Conservation (phyloP, 35 echinoderm and acorn worm species). For the Ophioderma brevispina region DNA sequence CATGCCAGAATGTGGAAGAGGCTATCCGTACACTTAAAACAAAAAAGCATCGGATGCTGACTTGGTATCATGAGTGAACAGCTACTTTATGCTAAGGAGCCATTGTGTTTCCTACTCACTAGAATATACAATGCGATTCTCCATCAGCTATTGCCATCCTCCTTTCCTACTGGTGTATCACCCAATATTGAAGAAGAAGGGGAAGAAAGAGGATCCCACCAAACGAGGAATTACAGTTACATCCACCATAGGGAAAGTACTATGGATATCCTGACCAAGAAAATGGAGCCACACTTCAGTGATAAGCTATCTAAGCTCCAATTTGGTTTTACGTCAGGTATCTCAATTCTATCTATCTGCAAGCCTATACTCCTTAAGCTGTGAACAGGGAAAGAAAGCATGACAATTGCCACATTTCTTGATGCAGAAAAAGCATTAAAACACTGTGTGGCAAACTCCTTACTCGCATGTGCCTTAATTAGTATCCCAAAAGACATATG, state of each 20-base stretch:
- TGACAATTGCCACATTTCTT: background rate
- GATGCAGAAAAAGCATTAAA: background rate
- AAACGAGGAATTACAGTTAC: background rate
- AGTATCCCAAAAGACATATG: background rate
- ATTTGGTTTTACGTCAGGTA: background rate
- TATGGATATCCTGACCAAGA: background rate
- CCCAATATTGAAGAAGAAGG: background rate
- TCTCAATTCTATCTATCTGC: background rate
- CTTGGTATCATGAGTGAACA: too few relatives aligned
- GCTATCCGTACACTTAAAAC: too few relatives aligned
- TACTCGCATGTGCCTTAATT: background rate
- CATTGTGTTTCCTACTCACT: too few relatives aligned
- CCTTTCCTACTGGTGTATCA: background rate
- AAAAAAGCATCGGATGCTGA: too few relatives aligned
- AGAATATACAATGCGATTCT: too few relatives aligned
- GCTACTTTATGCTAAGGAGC: too few relatives aligned
- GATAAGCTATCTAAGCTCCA: background rate
- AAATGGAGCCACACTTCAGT: background rate
- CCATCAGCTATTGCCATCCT: background rate
- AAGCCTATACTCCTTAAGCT: background rate
- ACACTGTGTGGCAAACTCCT: background rate
- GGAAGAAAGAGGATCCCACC: background rate
- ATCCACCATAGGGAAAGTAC: background rate
- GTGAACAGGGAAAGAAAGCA: background rate
- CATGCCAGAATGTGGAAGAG: too few relatives aligned